Conservation (phyloP, 2,797 vertebrate genomes). For the Enoplosus armatus region DNA sequence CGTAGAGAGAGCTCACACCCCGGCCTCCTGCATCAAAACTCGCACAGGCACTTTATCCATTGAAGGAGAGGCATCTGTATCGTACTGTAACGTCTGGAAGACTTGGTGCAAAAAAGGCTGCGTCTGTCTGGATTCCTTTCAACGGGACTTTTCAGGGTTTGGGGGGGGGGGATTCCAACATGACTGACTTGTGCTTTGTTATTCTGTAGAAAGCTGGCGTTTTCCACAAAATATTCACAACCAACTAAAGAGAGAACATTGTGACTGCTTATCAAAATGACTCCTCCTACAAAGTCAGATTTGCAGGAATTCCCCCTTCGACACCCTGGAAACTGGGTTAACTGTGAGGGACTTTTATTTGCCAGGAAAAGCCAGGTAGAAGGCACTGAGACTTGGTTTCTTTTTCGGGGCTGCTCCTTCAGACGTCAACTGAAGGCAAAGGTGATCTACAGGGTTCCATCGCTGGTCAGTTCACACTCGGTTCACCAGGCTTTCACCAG, state of each 20-base stretch:
- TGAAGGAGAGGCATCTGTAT: conserved; percentile 60
- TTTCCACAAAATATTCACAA: conserved; percentile 25
- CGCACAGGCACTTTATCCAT: conserved; percentile 76
- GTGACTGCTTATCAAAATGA: conserved; percentile 1
- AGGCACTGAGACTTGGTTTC: conserved; percentile 71
- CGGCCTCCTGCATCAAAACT: conserved; percentile 51
- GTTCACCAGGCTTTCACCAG: conserved; percentile 1
- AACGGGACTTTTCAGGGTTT: conserved; percentile 21
- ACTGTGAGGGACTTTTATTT: neutral
- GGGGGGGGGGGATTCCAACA: conserved; percentile 27
- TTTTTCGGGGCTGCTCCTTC: conserved; percentile 45
- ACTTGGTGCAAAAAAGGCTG: conserved; percentile 60
- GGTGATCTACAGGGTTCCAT: conserved; percentile 9
- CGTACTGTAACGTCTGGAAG: conserved; percentile 63
- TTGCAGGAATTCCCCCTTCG: conserved; percentile 27
- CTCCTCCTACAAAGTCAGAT: conserved; percentile 18
- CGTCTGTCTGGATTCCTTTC: conserved; percentile 25
- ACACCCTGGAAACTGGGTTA: conserved; percentile 13
- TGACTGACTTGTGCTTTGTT: conserved; percentile 7
- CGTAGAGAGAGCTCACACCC: conserved; percentile 17
- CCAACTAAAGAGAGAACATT: neutral
- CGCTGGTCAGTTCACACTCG: conserved; percentile 28
- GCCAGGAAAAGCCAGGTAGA: conserved; percentile 47
- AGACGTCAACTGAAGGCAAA: conserved; percentile 30
- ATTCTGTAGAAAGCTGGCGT: conserved; percentile 3